Base-by-base conservation (phyloP, 2,888 invertebrate species). In the Cenopis cana region DNA sequence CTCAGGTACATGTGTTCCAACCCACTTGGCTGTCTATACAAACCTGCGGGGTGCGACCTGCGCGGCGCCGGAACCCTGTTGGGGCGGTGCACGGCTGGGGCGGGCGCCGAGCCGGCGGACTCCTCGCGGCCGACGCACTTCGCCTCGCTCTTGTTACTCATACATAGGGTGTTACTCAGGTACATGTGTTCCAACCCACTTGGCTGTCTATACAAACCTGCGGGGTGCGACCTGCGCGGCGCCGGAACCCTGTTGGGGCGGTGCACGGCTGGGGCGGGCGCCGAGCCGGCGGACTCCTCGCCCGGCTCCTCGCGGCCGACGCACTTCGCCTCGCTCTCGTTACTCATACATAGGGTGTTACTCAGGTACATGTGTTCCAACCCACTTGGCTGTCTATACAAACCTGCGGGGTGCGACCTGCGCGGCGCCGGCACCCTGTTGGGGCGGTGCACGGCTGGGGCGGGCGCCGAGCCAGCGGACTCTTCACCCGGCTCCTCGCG, bases 271-370 rank as follows among this genome's bases (percentile, higher is more conserved):
- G 89, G 90, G 10, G 89, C 89, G 0, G 91, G 93, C 5, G 91
- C 92, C 0, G 93, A 92, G 0, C 89, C 92, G 0, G 91, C 89
- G 0, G 85, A 76, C 75, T 91, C 89, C 74, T 92, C 93, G 0
- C 88, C 90, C 5, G 77, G 83, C 61, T 89, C 87, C 36, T 92
- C 93, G 0, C 88, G 60, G 6, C 74, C 20, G 6, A 76, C 79
- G 68, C 90, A 89, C n/a, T 76, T 55, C 0, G 75, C 75, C 2
- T 82, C 81, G 0, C 77, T 72, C 75, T 93, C 93, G 73, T 93
- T 90, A n/a, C n/a, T n/a, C n/a, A n/a, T n/a, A n/a, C n/a, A n/a
- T n/a, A n/a, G n/a, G n/a, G n/a, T n/a, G n/a, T n/a, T n/a, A n/a
- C n/a, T n/a, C n/a, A n/a, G n/a, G n/a, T n/a, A n/a, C n/a, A n/a